phyloP scores from a whole-genome alignment of 2,888 invertebrate genomes.

The Aromia moschata region DNA sequence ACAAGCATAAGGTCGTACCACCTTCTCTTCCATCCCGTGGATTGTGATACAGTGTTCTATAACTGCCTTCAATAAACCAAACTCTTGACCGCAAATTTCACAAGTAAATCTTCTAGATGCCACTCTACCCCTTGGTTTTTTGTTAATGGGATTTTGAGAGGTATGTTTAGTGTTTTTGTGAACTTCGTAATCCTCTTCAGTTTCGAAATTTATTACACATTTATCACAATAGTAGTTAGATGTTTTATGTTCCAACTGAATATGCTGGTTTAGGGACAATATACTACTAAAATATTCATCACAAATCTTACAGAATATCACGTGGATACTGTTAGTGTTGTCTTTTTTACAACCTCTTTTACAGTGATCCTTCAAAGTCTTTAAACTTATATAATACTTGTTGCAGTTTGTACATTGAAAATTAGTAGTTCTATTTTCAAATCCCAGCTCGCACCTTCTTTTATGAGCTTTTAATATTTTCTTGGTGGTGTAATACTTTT shows the following conservation, averaged over 20 bases:
- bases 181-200: constrained; percentile 24
- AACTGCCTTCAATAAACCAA: constrained; percentile 46
- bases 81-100: constrained; percentile 47
- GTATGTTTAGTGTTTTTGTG: constrained; percentile 32
- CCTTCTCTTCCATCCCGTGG: constrained; percentile 46
- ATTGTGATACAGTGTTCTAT: constrained; percentile 46
- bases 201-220: constrained; percentile 30
- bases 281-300: constrained; percentile 30
- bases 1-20: constrained; percentile 51
- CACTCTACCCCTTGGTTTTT: neutral
- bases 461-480: constrained; percentile 43
- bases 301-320: constrained; percentile 35
- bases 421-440: constrained; percentile 27
- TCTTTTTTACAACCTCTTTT: constrained; percentile 35
- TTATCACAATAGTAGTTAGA: constrained; percentile 28
- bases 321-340: constrained; percentile 13
- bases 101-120: constrained; percentile 38
- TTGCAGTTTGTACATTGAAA: constrained; percentile 35
- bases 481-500: constrained; percentile 41
- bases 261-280: constrained; percentile 32
- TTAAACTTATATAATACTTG: constrained; percentile 32
- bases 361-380: constrained; percentile 30
- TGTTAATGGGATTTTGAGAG: constrained; percentile 16
- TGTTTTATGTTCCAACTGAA: constrained; percentile 30
- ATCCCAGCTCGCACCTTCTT: constrained; percentile 34